phyloP scores from a whole-genome alignment of 2,888 invertebrate species.

The Iselma pallidipennis region DNA sequence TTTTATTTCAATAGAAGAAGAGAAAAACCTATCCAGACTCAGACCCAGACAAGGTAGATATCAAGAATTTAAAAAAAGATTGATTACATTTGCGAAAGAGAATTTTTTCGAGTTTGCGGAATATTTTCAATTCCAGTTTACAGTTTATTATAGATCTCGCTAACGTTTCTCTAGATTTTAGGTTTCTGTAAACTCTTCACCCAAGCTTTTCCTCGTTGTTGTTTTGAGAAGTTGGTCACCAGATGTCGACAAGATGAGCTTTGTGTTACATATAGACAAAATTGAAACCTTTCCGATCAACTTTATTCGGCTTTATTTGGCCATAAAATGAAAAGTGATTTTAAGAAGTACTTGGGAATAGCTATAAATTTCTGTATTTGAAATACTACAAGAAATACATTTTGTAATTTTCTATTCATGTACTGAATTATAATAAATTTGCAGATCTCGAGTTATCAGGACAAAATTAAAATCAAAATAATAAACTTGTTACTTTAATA shows the following conservation, averaged over 20 bases:
- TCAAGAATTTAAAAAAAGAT: too few species aligned
- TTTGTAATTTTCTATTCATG: slow-evolving; percentile 26
- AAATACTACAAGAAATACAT: slow-evolving; percentile 25
- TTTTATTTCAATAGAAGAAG: too few species aligned
- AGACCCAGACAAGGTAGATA: too few species aligned
- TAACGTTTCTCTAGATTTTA: too few species aligned
- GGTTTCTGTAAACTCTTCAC: not conserved
- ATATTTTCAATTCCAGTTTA: too few species aligned
- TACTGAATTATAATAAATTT: slow-evolving; percentile 29
- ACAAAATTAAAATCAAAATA: not conserved
- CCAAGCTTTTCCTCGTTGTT: not conserved
- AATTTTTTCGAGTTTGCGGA: too few species aligned
- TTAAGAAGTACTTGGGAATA: slow-evolving; percentile 32
- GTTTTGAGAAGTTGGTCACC: not conserved
- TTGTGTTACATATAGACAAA: not conserved
- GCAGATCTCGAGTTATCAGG: not conserved
- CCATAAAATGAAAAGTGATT: slow-evolving; percentile 41
- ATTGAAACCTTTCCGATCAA: slow-evolving; percentile 4
- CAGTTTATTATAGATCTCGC: too few species aligned
- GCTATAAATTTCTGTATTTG: slow-evolving; percentile 31
- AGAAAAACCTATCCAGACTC: too few species aligned
- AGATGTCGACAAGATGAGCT: slow-evolving; percentile 11
- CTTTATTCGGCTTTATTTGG: slow-evolving; percentile 32
- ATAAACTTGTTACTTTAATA: not conserved
- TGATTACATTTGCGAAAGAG: too few species aligned